Percentiles rank a stretch among this genome's conserved stretches.
phyloP scores from a whole-genome alignment of 2,888 invertebrate species.

The Drosophila hamatofila region DNA sequence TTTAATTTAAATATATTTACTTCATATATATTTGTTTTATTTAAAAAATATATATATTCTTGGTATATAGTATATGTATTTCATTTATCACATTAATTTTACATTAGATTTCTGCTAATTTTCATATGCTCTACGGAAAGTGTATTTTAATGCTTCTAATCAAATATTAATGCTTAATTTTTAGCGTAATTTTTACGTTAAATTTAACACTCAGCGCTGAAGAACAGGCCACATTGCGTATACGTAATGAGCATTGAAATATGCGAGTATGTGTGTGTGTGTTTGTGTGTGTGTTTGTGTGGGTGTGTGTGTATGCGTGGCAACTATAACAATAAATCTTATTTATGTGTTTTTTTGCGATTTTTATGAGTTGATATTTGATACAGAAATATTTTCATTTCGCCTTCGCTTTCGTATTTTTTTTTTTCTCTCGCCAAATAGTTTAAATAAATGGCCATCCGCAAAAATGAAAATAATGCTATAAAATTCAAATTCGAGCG shows the following conservation, averaged over 20 bases:
- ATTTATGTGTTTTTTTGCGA: slow-evolving; percentile 77
- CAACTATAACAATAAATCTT: slow-evolving; percentile 76
- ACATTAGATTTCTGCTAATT: not conserved
- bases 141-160: slow-evolving; percentile 40
- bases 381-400: slow-evolving; percentile 40
- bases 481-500: slow-evolving; percentile 68
- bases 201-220: slow-evolving; percentile 65
- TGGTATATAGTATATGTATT: not conserved
- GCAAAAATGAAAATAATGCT: slow-evolving; percentile 42
- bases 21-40: not conserved
- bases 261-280: slow-evolving; percentile 7
- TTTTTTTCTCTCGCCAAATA: slow-evolving; percentile 48
- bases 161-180: slow-evolving; percentile 71
- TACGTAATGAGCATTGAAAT: slow-evolving; percentile 50
- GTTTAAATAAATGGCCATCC: slow-evolving; percentile 72
- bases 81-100: not conserved
- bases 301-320: slow-evolving; percentile 14
- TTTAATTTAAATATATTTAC: not conserved
- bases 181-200: slow-evolving; percentile 63
- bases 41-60: not conserved
- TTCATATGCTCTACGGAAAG: slow-evolving; percentile 8
- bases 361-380: slow-evolving; percentile 75
- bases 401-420: not conserved
- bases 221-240: slow-evolving; percentile 18
- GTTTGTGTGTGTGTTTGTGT: slow-evolving; percentile 17